Evolutionary conservation across 2,797 vertebrate species (phyloP), one percentile per base, ranked within the genome.

Genomic region (Tiaroga cobitis): DNA sequence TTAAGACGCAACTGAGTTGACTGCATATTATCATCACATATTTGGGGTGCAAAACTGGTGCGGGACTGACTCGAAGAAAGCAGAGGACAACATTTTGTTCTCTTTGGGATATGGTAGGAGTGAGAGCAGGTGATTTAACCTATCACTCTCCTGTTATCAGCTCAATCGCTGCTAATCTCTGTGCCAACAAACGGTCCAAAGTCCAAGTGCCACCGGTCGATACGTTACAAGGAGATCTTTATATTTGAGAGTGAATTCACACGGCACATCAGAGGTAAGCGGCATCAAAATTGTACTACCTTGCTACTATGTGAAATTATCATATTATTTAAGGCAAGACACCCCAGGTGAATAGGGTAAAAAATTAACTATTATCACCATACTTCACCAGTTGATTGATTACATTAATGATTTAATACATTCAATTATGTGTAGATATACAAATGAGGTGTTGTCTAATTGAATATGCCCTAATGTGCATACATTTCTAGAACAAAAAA

Each of bases 71-170:
- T 41, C 2, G 29, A 74, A 69, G 43, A 32, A 16, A 43, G 68
- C 49, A 11, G 70, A 18, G 32, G 5, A 51, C 24, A 80, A 37
- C 8, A 15, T 21, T 85, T 67, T 82, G 68, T 85, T 54, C 74
- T 85, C 37, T 26, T 73, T 24, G 37, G 37, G 54, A 11, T 39
- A 34, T 72, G 70, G 56, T 24, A 69, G 49, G 65, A 72, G 72
- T 63, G 29, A 83, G 34, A 56, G 80, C 80, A 29, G 67, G 29
- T 69, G n/a, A 86, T 73, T 83, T 51, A 88, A 80, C 59, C 80
- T 46, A 61, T 85, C 68, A 79, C 37, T 85, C 73, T 83, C 49
- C 49, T 85, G 34, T 84, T 83, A 88, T 32, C 87, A 63, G 69
- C 65, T 77, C 51, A 81, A 77, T 69, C 68, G 43, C 63, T 19